Evolutionary conservation across 2,113 vertebrate genomes (phyloP).

Genomic region (Cyprinodon variegatus): DNA sequence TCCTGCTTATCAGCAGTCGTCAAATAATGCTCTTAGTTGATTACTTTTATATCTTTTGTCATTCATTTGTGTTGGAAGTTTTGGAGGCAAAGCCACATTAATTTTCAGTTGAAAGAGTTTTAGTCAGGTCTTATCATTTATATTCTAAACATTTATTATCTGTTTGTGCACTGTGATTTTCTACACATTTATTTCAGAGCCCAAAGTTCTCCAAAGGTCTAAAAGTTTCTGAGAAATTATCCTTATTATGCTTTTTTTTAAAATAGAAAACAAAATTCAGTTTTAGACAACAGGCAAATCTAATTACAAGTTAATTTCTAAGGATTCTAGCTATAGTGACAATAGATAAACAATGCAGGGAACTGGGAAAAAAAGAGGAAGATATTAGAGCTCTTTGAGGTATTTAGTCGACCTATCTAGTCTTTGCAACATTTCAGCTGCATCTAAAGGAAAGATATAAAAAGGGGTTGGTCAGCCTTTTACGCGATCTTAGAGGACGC

Average conservation of each 20-base stretch:
- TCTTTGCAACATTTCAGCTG: slow-evolving; percentile 28
- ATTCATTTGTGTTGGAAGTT: not conserved
- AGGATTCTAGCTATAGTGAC: not conserved
- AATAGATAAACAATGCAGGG: not conserved
- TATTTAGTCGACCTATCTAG: slow-evolving; percentile 3
- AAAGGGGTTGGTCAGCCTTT: slow-evolving; percentile 59
- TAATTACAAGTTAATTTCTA: not conserved
- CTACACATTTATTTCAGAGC: not conserved
- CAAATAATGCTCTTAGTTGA: not conserved
- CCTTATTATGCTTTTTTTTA: not conserved
- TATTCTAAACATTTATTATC: too few species aligned
- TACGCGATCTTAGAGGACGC: slow-evolving; percentile 58
- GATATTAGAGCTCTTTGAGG: slow-evolving; percentile 7
- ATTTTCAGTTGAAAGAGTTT: not conserved
- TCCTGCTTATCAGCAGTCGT: not conserved
- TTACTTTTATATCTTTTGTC: too few species aligned
- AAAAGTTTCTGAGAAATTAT: not conserved
- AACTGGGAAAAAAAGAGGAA: not conserved
- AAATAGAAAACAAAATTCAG: not conserved
- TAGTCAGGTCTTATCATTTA: not conserved
- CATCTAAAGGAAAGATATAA: slow-evolving; percentile 53
- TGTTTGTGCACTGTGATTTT: not conserved
- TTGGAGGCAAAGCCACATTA: too few species aligned
- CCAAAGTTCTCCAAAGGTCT: not conserved
- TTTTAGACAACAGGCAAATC: not conserved